Evolutionary conservation across 2,888 invertebrate species (phyloP), one percentile per base, ranked within the genome.

Genomic region (Oscheius myriophilus): DNA sequence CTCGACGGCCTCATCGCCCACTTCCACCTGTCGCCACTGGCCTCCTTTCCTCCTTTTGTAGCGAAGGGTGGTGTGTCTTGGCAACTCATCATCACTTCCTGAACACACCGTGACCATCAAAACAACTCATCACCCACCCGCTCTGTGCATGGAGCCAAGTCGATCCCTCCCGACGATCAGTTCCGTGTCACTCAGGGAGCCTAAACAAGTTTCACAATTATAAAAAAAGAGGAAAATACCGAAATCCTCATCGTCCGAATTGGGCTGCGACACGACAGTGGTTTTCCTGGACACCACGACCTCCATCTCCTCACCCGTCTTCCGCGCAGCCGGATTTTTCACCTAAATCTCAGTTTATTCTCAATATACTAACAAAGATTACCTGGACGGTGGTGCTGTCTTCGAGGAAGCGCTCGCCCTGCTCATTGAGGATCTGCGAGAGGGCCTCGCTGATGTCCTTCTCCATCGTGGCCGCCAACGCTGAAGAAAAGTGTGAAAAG

Each of bases 21-120:
- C 49, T 41, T 76, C 77, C 18, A 82, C 73, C 51, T 80, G 77
- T 9, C 75, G 65, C 83, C 84, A 84, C 49, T 78, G 75, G 14
- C 81, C 81, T n/a, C 77, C 78, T 33, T 75, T 75, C 52, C 70
- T 75, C 23, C 81, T 76, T 46, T 81, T 78, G 53, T 84, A 83
- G 57, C 80, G 39, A 14, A 63, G 43, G 21, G 63, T 69, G 12
- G 63, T 62, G 33, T 68, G 63, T 14, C 68, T 62, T 1, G 61
- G 62, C 2, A 49, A 45, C 39, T 61, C 54, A 46, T 73, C 70
- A 55, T 70, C 73, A 63, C 66, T 66, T 16, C 66, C 66, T 66
- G 21, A 26, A 46, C 18, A 33, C 12, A 11, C 6, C 18, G n/a
- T n/a, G n/a, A n/a, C n/a, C n/a, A n/a, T n/a, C n/a, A n/a, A n/a